phyloP scores from a whole-genome alignment of 2,888 invertebrate species.

The Drosophila quinaria region DNA sequence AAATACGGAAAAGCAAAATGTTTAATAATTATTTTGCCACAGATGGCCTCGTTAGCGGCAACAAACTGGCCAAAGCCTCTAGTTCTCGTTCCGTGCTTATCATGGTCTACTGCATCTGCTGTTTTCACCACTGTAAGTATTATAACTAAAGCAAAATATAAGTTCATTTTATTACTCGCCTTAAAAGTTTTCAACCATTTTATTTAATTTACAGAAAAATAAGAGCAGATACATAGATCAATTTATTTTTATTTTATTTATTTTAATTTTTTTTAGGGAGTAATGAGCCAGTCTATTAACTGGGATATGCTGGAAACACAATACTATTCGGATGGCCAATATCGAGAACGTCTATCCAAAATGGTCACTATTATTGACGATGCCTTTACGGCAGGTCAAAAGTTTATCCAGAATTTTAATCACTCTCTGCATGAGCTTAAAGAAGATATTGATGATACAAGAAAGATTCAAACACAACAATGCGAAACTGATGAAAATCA shows the following conservation, averaged over 20 bases:
- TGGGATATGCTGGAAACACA: constrained; percentile 96
- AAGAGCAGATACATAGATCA: neutral
- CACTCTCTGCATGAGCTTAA: constrained; percentile 86
- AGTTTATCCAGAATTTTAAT: constrained; percentile 90
- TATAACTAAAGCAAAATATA: neutral
- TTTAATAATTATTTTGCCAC: constrained; percentile 36
- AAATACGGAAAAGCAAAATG: neutral
- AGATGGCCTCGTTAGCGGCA: constrained; percentile 99
- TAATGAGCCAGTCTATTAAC: constrained; percentile 97
- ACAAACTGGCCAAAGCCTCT: constrained; percentile 98
- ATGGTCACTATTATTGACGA: constrained; percentile 93
- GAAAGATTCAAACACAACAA: constrained; percentile 58
- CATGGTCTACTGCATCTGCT: constrained; percentile 98
- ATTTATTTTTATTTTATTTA: neutral
- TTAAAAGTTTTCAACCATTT: neutral
- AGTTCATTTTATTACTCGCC: neutral
- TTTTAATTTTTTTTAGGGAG: constrained; percentile 88
- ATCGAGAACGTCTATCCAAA: constrained; percentile 93
- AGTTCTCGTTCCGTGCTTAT: constrained; percentile 96
- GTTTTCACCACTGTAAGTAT: constrained; percentile 94
- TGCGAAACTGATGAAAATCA: constrained; percentile 29
- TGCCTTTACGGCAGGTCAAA: constrained; percentile 90
- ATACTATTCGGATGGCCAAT: constrained; percentile 92
- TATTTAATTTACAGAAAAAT: neutral
- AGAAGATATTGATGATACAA: constrained; percentile 83